phyloP scores from a whole-genome alignment of 2,888 invertebrate species.

The Pandemis cinnamomeana region DNA sequence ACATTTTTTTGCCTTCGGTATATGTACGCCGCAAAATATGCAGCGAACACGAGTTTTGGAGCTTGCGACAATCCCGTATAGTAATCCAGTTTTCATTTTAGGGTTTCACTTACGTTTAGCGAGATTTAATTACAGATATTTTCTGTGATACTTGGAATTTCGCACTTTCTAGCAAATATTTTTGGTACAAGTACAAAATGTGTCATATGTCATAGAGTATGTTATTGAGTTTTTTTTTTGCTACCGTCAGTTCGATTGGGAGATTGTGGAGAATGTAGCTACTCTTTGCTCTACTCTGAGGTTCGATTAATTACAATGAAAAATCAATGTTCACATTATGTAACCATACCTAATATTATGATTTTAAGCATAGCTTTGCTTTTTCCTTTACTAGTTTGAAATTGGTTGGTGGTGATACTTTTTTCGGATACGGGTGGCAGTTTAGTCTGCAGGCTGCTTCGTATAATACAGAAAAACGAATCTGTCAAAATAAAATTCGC shows the following conservation, averaged over 20 bases:
- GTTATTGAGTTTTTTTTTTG: background rate
- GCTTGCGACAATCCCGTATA: constrained; percentile 63
- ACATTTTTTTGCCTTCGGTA: constrained; percentile 70
- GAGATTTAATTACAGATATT: constrained; percentile 31
- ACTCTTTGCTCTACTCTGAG: too few relatives aligned
- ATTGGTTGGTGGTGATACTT: too few relatives aligned
- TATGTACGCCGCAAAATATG: constrained; percentile 67
- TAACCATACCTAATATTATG: too few relatives aligned
- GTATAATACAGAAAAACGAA: background rate
- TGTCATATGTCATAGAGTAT: constrained; percentile 29
- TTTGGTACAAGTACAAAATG: constrained; percentile 26
- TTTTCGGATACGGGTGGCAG: background rate
- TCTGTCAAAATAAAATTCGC: background rate
- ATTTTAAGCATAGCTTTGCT: too few relatives aligned
- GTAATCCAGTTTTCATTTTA: constrained; percentile 66
- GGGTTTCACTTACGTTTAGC: constrained; percentile 27
- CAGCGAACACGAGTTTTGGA: constrained; percentile 71
- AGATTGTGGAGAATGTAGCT: too few relatives aligned
- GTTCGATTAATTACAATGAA: too few relatives aligned
- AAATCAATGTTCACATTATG: too few relatives aligned
- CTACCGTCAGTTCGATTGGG: too few relatives aligned
- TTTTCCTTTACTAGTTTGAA: too few relatives aligned
- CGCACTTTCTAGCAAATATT: constrained; percentile 44
- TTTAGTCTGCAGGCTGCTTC: background rate
- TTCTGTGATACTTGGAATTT: constrained; percentile 46